Evolutionary conservation across 2,113 vertebrate species (phyloP).

Genomic region (Porphyrio hochstetteri): DNA sequence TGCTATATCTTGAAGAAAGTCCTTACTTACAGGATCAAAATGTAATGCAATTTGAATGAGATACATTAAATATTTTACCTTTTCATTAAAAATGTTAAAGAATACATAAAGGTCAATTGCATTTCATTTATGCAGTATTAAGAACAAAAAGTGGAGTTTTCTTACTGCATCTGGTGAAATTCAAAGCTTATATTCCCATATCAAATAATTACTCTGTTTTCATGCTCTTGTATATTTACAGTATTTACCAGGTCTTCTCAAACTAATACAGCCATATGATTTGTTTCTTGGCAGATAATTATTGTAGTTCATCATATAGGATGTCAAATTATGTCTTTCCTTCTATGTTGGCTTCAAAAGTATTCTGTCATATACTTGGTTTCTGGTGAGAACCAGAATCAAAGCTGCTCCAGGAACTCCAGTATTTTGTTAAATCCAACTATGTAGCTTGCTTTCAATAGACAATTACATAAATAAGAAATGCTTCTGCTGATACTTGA

Average conservation of each 20-base stretch:
- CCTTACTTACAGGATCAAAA: background rate
- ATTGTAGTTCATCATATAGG: background rate
- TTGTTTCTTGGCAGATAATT: background rate
- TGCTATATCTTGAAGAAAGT: background rate
- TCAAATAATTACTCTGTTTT: background rate
- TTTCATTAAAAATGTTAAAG: background rate
- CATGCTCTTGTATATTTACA: background rate
- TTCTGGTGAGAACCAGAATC: background rate
- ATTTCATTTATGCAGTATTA: background rate
- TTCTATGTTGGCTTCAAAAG: background rate
- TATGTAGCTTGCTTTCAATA: background rate
- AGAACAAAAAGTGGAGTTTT: background rate
- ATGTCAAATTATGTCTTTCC: background rate
- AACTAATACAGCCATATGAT: background rate
- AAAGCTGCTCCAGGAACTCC: background rate
- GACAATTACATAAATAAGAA: background rate
- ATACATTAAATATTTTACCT: background rate
- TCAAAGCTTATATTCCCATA: background rate
- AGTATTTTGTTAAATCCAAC: background rate
- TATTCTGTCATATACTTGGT: background rate
- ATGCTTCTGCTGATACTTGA: background rate
- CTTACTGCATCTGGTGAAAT: background rate
- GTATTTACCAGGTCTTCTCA: background rate
- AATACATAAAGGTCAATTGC: background rate
- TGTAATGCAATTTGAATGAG: background rate